Base-by-base conservation (phyloP, 2,888 invertebrate species). In the Oscheius sp. region DNA sequence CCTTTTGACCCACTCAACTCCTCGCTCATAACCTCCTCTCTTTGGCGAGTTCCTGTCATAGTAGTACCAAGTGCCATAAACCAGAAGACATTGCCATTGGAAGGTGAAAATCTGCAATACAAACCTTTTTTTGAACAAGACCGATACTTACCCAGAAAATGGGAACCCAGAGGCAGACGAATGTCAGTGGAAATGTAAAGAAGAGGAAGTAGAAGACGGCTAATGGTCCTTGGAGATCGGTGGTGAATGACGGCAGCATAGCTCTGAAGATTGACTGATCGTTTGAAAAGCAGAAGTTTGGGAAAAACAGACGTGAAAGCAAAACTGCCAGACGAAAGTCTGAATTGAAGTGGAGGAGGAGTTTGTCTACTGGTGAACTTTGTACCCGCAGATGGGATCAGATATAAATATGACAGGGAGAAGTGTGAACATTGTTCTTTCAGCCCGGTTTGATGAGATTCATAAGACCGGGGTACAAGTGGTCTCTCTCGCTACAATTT, bases 161-260 rank as follows among this genome's bases (percentile, higher is more conserved):
- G 58, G 92, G 91, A 1, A 93, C 37, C 90, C 76, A 92, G 90
- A 90, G 57, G 72, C 90, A 89, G 47, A 92, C 81, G 3, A 78
- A 72, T 1, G 83, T 82, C 35, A 78, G 66, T 21, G 78, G 47
- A 33, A 86, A 74, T 76, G 94, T 92, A 48, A 92, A 90, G 71
- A 92, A 89, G 78, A 94, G 93, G 93, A 94, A 95, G 62, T 92
- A 90, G 10, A 91, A 81, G 1, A 94, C 94, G 0, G 93, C 93
- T 9, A 95, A 89, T 21, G 37, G 50, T 2, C 48, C 47, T 29
- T 33, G 11, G 59, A 29, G 59, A 59, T 59, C 53, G 53, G n/a
- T 53, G 53, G 10, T 53, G 53, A 53, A 53, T 13, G 53, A 53
- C 53, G 29, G 53, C 4, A 53, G 13, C 42, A 21, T 53, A 53